These are phyloP conservation scores for Scrobipalpa atriplicella DNA, from an alignment of 2,888 invertebrate species.

Conservation along the genomic window DNA sequence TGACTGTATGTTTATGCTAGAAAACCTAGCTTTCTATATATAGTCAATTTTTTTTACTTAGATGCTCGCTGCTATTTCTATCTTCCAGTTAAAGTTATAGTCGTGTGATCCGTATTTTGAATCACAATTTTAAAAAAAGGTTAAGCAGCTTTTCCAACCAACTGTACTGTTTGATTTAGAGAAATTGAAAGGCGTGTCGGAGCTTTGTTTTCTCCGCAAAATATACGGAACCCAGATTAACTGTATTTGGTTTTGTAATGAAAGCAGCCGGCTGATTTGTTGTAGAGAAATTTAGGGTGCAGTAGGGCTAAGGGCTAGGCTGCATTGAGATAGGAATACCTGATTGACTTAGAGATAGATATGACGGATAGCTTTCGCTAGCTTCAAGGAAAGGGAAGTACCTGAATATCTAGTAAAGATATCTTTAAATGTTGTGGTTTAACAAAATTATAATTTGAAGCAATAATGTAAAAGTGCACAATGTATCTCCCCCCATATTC, in stretches of 20 bases:
- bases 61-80: no score
- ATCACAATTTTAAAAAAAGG: no score
- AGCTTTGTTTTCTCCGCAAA: constrained; percentile 67
- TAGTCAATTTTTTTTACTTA: no score
- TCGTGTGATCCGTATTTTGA: no score
- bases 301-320: constrained; percentile 31
- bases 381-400: neutral
- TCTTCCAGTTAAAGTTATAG: no score
- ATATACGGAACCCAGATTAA: constrained; percentile 61
- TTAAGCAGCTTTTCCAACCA: neutral
- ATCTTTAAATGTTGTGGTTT: no score
- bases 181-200: constrained; percentile 66
- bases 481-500: no score
- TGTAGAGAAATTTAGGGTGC: constrained; percentile 35
- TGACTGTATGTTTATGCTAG: no score
- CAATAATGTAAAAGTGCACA: no score
- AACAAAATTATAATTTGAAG: no score
- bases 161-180: constrained; percentile 57
- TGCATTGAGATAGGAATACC: neutral
- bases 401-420: no score
- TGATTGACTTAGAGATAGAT: neutral
- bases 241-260: constrained; percentile 66
- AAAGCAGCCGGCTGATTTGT: constrained; percentile 55
- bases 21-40: no score
- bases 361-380: neutral